Conservation (phyloP, 2,888 invertebrate species). For the Macrophya annulata region DNA sequence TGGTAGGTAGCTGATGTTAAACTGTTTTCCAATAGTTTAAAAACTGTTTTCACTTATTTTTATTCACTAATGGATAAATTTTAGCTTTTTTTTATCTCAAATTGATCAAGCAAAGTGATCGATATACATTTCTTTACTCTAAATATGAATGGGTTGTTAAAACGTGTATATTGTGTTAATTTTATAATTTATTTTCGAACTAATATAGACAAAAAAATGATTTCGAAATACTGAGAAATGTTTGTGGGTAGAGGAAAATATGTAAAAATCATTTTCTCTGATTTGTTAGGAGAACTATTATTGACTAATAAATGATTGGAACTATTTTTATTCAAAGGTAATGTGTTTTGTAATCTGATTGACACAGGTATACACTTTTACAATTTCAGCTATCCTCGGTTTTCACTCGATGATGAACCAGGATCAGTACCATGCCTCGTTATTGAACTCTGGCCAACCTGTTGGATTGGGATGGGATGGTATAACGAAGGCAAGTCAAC, state of each 20-base stretch:
- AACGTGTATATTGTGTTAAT: not conserved
- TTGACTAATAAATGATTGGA: not conserved
- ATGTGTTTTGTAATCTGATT: not conserved
- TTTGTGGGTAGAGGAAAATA: not conserved
- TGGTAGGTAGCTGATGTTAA: slow-evolving; percentile 80
- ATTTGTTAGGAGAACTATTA: not conserved
- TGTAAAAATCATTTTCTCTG: not conserved
- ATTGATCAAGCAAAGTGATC: not conserved
- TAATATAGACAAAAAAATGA: not conserved
- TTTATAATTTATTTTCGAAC: no score
- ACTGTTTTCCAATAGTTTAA: slow-evolving; percentile 42
- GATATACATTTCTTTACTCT: not conserved
- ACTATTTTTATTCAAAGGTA: not conserved
- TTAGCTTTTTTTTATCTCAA: not conserved
- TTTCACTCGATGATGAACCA: slow-evolving; percentile 99
- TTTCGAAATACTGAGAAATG: not conserved
- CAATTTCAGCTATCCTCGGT: slow-evolving; percentile 93
- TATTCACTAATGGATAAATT: not conserved
- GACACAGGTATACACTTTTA: slow-evolving; percentile 15
- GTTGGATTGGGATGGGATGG: slow-evolving; percentile 96
- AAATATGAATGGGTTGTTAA: not conserved
- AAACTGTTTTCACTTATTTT: not conserved
- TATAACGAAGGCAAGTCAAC: slow-evolving; percentile 96
- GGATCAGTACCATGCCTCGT: slow-evolving; percentile 99
- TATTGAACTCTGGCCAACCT: slow-evolving; percentile 95